Evolutionary conservation across 2,888 invertebrate species (phyloP).

Genomic region (Noctua janthina): DNA sequence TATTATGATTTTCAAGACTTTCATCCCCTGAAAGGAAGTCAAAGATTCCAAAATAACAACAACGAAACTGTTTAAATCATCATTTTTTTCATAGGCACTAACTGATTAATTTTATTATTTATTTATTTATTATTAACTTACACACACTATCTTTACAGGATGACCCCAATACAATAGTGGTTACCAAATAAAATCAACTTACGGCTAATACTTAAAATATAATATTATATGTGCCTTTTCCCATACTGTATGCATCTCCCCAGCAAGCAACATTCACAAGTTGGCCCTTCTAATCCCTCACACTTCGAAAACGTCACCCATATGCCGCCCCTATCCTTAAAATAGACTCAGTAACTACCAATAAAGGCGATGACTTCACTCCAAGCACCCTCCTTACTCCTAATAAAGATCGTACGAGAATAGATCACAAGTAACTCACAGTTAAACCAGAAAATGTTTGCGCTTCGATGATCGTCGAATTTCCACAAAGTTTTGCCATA

Average conservation of each 20-base stretch:
- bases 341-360: constrained; percentile 29
- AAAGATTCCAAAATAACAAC: background rate
- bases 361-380: constrained; percentile 40
- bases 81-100: background rate
- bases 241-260: background rate
- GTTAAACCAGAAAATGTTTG: background rate
- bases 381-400: constrained; percentile 23
- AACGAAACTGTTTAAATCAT: background rate
- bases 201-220: no score
- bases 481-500: background rate
- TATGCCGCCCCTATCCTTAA: background rate
- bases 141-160: no score
- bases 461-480: background rate
- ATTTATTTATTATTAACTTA: no score
- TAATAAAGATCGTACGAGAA: constrained; percentile 30
- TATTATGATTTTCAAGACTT: background rate
- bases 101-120: background rate
- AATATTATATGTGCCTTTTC: no score
- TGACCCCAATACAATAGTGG: no score
- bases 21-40: background rate
- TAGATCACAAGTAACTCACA: constrained; percentile 25
- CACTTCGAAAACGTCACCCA: background rate
- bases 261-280: background rate
- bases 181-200: no score
- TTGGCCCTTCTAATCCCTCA: constrained; percentile 8